Evolutionary conservation across 2,113 vertebrate genomes (phyloP).

Genomic region (Mormoops blainvillei): DNA sequence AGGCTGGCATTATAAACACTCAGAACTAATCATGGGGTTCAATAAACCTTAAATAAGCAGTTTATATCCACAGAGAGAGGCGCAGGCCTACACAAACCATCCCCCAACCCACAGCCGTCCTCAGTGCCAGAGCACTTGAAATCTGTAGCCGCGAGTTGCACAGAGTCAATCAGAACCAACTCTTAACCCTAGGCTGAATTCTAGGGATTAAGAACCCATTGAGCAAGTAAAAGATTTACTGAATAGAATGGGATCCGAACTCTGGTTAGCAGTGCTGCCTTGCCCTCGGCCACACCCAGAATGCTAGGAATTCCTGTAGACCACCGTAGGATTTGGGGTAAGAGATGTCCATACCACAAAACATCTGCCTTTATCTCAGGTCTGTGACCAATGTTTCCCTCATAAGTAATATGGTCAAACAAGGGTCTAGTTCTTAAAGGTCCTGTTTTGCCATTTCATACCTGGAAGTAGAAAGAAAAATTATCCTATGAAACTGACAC

Average conservation of each 20-base stretch:
- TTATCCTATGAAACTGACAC: neutral
- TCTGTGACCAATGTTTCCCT: neutral
- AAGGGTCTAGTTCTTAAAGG: neutral
- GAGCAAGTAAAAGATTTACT: neutral
- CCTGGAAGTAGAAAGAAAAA: neutral
- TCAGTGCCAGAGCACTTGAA: neutral
- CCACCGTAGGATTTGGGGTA: neutral
- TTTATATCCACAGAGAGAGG: neutral
- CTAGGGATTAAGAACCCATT: neutral
- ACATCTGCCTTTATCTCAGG: neutral
- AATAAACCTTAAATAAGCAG: neutral
- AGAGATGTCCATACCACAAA: neutral
- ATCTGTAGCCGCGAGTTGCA: neutral
- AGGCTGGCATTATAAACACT: slow-evolving; percentile 8
- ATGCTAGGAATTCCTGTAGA: neutral
- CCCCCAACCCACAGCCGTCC: neutral
- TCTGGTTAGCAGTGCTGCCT: neutral
- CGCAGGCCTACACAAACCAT: neutral
- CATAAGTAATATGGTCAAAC: neutral
- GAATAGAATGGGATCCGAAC: neutral
- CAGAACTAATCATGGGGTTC: neutral
- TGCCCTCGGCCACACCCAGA: neutral
- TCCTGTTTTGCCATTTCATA: neutral
- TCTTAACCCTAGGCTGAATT: neutral
- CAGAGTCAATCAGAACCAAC: neutral